phyloP scores from a whole-genome alignment of 2,797 vertebrate genomes.

The Syngnathus rostellatus region DNA sequence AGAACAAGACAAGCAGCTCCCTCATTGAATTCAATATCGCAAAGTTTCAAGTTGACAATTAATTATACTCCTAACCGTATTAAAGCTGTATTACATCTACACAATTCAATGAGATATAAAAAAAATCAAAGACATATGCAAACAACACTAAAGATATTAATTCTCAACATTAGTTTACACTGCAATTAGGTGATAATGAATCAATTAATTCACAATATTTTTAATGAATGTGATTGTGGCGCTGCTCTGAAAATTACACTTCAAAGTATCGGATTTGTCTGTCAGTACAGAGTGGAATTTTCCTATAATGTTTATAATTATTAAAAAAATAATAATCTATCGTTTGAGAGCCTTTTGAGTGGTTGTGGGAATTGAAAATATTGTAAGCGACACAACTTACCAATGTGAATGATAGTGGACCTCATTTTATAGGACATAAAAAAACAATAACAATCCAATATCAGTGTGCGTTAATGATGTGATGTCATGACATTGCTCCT shows the following conservation, averaged over 20 bases:
- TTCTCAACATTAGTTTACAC: neutral
- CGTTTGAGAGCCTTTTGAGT: neutral
- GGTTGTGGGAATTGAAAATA: neutral
- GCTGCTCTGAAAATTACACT: neutral
- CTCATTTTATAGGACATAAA: conserved; percentile 23
- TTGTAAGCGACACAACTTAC: neutral
- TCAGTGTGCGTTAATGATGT: conserved; percentile 46
- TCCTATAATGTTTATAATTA: too few relatives aligned
- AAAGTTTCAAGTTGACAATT: neutral
- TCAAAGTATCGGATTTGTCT: neutral
- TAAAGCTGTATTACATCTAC: neutral
- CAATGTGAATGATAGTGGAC: neutral
- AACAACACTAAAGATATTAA: neutral
- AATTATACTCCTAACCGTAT: neutral
- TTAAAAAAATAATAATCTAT: too few relatives aligned
- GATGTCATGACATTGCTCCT: conserved; percentile 47
- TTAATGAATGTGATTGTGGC: neutral
- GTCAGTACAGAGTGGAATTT: neutral
- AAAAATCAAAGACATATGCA: too few relatives aligned
- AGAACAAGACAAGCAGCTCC: conserved; percentile 11
- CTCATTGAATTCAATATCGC: neutral
- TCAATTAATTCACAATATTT: neutral
- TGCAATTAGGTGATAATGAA: neutral
- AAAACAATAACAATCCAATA: conserved; percentile 40
- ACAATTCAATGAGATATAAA: neutral